Conservation (phyloP, 2,113 vertebrate species). For the Passer domesticus region DNA sequence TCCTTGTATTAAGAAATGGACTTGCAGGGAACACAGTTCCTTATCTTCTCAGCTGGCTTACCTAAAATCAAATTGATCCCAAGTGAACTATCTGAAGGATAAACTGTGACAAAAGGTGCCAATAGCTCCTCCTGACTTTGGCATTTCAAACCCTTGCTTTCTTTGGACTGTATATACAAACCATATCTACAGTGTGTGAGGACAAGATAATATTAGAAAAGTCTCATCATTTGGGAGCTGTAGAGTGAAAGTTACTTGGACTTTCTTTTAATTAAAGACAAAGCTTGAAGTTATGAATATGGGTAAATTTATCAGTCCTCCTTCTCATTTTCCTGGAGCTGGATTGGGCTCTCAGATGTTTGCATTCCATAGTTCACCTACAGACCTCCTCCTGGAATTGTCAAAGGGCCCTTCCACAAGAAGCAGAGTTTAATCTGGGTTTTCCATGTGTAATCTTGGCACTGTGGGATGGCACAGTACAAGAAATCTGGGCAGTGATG, state of each 20-base stretch:
- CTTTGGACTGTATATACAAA: neutral
- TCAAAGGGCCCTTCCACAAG: neutral
- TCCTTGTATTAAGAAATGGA: neutral
- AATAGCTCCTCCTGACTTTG: neutral
- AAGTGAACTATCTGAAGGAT: neutral
- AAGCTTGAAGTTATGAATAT: neutral
- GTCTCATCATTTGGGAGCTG: neutral
- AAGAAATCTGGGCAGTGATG: neutral
- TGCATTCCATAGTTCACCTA: neutral
- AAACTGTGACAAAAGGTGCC: neutral
- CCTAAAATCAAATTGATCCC: neutral
- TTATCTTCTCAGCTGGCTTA: neutral
- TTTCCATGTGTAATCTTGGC: neutral
- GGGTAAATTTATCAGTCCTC: neutral
- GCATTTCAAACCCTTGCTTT: neutral
- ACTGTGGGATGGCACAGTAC: neutral
- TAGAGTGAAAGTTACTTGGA: neutral
- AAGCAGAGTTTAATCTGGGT: neutral
- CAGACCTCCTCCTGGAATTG: neutral
- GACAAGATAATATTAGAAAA: neutral
- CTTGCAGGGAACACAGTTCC: neutral
- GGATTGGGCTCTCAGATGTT: neutral
- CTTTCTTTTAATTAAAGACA: neutral
- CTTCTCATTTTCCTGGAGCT: neutral
- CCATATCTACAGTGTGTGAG: neutral